These are phyloP conservation scores for Lacanobia oleracea DNA, from an alignment of 2,888 invertebrate genomes.

Conservation along the genomic window DNA sequence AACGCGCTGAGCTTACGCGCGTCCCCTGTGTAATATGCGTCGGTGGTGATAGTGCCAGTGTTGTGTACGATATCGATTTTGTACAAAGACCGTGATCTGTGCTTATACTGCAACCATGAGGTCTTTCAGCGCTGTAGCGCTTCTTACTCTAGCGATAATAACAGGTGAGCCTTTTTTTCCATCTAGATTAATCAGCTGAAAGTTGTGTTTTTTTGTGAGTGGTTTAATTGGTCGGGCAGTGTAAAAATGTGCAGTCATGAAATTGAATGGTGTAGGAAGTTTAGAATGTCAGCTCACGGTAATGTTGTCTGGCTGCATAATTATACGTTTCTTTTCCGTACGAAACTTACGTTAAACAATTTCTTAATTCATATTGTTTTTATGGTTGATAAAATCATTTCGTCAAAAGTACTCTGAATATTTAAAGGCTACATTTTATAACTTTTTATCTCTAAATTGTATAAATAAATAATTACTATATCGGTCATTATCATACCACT, in stretches of 20 bases:
- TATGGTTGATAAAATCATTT: slow-evolving; percentile 7
- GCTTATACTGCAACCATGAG: slow-evolving; percentile 77
- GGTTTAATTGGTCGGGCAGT: slow-evolving; percentile 33
- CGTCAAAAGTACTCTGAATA: slow-evolving; percentile 50
- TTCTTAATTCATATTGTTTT: slow-evolving; percentile 36
- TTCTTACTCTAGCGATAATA: slow-evolving; percentile 79
- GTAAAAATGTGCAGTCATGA: slow-evolving; percentile 54
- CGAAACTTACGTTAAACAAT: slow-evolving; percentile 41
- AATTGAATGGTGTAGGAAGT: slow-evolving; percentile 45
- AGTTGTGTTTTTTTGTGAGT: slow-evolving; percentile 9
- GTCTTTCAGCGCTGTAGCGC: slow-evolving; percentile 83
- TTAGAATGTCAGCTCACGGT: slow-evolving; percentile 21
- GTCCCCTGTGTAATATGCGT: slow-evolving; percentile 83
- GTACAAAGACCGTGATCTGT: slow-evolving; percentile 77
- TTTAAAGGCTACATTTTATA: slow-evolving; percentile 32
- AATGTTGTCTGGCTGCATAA: slow-evolving; percentile 25
- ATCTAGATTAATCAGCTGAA: slow-evolving; percentile 7
- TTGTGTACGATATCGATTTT: slow-evolving; percentile 80
- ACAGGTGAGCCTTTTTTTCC: slow-evolving; percentile 78
- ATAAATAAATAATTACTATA: slow-evolving; percentile 51
- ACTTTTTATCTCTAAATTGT: slow-evolving; percentile 52
- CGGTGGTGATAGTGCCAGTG: slow-evolving; percentile 87
- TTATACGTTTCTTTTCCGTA: slow-evolving; percentile 36
- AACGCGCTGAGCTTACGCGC: slow-evolving; percentile 88
- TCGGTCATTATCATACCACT: slow-evolving; percentile 64